Conservation (phyloP, 2,113 vertebrate genomes). For the Anser cygnoides region DNA sequence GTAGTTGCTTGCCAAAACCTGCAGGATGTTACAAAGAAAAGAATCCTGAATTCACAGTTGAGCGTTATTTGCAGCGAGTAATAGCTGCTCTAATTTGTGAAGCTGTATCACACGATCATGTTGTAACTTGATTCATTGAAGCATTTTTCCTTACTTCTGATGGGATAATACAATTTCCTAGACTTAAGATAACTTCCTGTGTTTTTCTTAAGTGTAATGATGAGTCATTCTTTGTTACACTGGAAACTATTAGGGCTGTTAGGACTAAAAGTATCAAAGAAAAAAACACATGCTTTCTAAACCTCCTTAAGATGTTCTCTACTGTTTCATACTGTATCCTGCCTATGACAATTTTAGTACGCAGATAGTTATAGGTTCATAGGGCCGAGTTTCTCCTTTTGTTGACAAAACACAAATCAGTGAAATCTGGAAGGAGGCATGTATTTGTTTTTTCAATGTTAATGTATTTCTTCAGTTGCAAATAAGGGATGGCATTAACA, state of each 20-base stretch:
- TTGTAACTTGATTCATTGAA: not conserved
- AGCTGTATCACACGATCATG: not conserved
- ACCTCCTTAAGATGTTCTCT: not conserved
- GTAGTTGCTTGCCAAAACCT: not conserved
- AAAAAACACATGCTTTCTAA: not conserved
- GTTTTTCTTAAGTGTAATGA: not conserved
- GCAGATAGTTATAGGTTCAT: too few species aligned
- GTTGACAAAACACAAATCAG: not conserved
- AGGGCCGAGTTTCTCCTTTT: not conserved
- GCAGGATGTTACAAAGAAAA: not conserved
- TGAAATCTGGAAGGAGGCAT: not conserved
- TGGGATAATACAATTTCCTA: not conserved
- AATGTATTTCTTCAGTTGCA: not conserved
- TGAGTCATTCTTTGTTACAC: not conserved
- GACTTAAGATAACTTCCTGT: rapidly evolving
- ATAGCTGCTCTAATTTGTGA: rapidly evolving
- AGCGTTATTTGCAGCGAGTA: not conserved
- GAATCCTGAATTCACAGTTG: not conserved
- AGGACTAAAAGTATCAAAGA: not conserved
- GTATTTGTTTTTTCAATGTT: too few species aligned
- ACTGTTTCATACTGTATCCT: not conserved
- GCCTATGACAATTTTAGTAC: not conserved
- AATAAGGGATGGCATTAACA: not conserved
- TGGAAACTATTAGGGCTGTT: not conserved
- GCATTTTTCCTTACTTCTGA: not conserved